Conservation (phyloP, 2,113 vertebrate species). For the Sapayoa aenigma region DNA sequence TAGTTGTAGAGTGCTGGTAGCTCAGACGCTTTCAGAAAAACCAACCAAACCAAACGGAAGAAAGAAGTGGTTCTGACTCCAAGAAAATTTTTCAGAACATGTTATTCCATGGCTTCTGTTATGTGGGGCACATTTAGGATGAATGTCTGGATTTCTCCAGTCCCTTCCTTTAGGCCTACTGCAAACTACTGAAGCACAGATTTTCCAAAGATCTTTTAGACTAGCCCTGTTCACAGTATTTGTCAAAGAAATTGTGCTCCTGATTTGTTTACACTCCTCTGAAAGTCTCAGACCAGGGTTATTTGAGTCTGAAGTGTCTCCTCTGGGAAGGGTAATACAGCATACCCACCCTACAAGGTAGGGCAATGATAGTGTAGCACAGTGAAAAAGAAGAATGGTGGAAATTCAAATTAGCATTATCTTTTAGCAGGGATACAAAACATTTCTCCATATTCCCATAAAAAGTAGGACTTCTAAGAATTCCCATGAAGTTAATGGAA, state of each 20-base stretch:
- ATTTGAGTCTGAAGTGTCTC: not conserved
- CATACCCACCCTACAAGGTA: not conserved
- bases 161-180: not conserved
- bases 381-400: not conserved
- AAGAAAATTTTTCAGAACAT: not conserved
- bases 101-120: not conserved
- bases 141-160: not conserved
- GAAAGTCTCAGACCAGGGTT: not conserved
- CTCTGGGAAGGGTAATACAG: not conserved
- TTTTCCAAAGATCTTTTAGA: not conserved
- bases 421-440: not conserved
- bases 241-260: not conserved
- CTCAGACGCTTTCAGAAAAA: not conserved
- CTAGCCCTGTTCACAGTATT: not conserved
- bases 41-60: not conserved
- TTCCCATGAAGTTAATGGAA: not conserved
- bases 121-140: not conserved
- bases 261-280: not conserved
- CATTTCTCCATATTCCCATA: not conserved
- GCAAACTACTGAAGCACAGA: not conserved
- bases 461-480: not conserved
- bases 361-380: not conserved
- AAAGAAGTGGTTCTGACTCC: not conserved
- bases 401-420: not conserved
- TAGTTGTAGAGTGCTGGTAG: not conserved